Percentiles rank a stretch among this genome's conserved stretches.
phyloP scores from a whole-genome alignment of 2,797 vertebrate species.

The Acanthurus lineatus region DNA sequence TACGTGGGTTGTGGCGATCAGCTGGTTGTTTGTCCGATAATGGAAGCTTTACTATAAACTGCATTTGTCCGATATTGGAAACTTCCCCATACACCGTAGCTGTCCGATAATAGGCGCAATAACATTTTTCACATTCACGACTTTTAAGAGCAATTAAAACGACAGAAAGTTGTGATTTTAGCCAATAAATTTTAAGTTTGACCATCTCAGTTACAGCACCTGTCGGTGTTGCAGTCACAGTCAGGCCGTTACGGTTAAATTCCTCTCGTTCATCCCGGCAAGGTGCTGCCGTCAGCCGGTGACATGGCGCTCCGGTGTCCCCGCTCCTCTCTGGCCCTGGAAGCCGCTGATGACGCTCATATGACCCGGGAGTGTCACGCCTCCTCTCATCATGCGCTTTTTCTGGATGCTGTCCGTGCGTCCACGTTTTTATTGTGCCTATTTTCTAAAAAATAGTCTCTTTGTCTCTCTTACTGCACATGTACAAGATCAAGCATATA shows the following conservation, averaged over 20 bases:
- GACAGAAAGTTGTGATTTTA: not conserved
- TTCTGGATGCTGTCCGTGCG: not conserved
- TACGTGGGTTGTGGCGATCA: fast-evolving
- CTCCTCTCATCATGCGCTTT: slow-evolving; percentile 54
- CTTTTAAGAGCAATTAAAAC: not conserved
- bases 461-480: not conserved
- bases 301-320: slow-evolving; percentile 53
- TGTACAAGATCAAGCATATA: not conserved
- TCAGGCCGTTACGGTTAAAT: not conserved
- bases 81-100: fast-evolving
- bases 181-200: fast-evolving
- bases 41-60: fast-evolving
- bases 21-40: slow-evolving; percentile 18
- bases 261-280: not conserved
- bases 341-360: slow-evolving; percentile 73
- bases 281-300: not conserved
- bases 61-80: slow-evolving; percentile 43
- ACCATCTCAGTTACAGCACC: not conserved
- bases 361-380: slow-evolving; percentile 73
- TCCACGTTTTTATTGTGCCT: not conserved
- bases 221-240: not conserved
- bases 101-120: slow-evolving; percentile 45
- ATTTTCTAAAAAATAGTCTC: fast-evolving
- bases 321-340: slow-evolving; percentile 14
- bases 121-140: fast-evolving